Evolutionary conservation across 2,797 vertebrate species (phyloP), one percentile per base, ranked within the genome.

Genomic region (Artibeus jamaicensis): DNA sequence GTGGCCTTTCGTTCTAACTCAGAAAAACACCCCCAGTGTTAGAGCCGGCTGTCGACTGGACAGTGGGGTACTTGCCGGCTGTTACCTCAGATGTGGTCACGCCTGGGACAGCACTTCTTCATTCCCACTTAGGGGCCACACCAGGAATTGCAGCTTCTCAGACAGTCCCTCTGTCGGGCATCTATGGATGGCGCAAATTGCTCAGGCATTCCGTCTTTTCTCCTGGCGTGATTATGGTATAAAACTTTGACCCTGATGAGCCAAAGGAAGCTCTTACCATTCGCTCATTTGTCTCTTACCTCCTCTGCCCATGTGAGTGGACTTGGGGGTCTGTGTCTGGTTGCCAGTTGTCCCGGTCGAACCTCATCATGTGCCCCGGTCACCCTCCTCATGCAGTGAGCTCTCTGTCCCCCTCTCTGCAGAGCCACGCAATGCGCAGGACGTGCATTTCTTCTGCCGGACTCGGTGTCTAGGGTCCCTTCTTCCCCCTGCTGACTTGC

Each of bases 351-450:
- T 26, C 44, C 74, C 65, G 32, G 29, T 48, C 1, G 59, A 10
- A 22, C 32, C 1, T n/a, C n/a, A 15, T 42, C 53, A 1, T 16
- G 29, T 57, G 2, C 29, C 34, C 39, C 46, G 24, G 44, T 87
- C 46, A 34, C 48, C 78, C 76, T 68, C 67, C 21, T 65, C 32
- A 6, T 71, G 29, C n/a, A 5, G 14, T 1, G 11, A 76, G 21
- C 39, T 65, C 19, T 82, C 37, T 18, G 3, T 85, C 78, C 48
- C n/a, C 37, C 11, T 95, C 21, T 67, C 37, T 79, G 9, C 21
- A 6, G 46, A 15, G 65, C 24, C 32, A 11, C 2, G 0, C 11
- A 0, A 0, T 6, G 3, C 21, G 1, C 0, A 0, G 67, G 86
- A 55, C 4, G 0, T 59, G 42, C 39, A 15, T 48, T 70, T 39